phyloP scores from a whole-genome alignment of 2,113 vertebrate species.

The Oncorhynchus masou region DNA sequence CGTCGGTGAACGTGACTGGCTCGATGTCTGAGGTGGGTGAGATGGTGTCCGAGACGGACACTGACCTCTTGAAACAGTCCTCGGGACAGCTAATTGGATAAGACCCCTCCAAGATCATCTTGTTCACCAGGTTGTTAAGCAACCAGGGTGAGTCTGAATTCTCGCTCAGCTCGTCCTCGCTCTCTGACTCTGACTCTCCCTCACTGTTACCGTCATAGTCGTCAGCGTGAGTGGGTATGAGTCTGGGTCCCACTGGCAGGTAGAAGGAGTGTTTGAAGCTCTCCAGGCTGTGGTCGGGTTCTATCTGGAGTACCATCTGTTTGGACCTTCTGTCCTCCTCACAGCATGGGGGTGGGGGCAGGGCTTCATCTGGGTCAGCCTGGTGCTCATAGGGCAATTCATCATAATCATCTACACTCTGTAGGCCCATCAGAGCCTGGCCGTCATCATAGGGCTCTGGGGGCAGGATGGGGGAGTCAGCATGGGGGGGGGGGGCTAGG shows the following conservation, averaged over 20 bases:
- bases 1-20: slow-evolving; percentile 73
- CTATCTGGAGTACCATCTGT: slow-evolving; percentile 81
- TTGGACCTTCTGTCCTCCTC: slow-evolving; percentile 68
- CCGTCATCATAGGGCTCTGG: slow-evolving; percentile 72
- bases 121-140: slow-evolving; percentile 96
- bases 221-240: slow-evolving; percentile 75
- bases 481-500: slow-evolving; percentile 50
- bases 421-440: slow-evolving; percentile 61
- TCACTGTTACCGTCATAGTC: slow-evolving; percentile 87
- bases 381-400: slow-evolving; percentile 75
- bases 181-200: slow-evolving; percentile 85
- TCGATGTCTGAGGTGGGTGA: slow-evolving; percentile 84
- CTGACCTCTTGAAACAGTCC: slow-evolving; percentile 86
- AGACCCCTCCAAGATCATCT: slow-evolving; percentile 95
- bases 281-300: slow-evolving; percentile 86
- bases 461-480: slow-evolving; percentile 59
- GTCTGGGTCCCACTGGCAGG: slow-evolving; percentile 83
- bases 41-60: slow-evolving; percentile 83
- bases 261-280: slow-evolving; percentile 88
- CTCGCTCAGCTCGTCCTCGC: slow-evolving; percentile 91
- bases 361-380: slow-evolving; percentile 79
- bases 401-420: slow-evolving; percentile 58
- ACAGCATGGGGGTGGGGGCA: slow-evolving; percentile 63
- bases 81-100: slow-evolving; percentile 93
- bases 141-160: slow-evolving; percentile 96